Conservation (phyloP, 1,140 invertebrate species). For the Heliothis virescens region DNA sequence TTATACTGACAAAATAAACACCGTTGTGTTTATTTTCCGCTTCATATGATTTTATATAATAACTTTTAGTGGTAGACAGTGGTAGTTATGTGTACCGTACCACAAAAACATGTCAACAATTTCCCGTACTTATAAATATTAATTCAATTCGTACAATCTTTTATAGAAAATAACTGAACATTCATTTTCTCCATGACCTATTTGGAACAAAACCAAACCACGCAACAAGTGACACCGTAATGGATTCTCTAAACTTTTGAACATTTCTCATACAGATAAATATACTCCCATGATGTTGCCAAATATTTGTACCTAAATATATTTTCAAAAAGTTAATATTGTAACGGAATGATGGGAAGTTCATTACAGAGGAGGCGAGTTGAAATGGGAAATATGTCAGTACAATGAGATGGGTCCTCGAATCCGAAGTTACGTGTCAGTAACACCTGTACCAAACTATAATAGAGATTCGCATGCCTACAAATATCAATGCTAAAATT, state of each 20-base stretch:
- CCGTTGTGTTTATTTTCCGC: no score
- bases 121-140: slow-evolving; percentile 8
- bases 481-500: neutral
- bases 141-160: neutral
- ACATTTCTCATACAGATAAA: slow-evolving; percentile 7
- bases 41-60: no score
- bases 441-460: neutral
- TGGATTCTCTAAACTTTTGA: slow-evolving; percentile 26
- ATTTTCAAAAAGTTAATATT: neutral
- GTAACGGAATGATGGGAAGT: neutral
- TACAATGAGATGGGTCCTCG: slow-evolving; percentile 1
- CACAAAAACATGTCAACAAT: no score
- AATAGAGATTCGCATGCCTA: neutral
- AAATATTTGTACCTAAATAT: neutral
- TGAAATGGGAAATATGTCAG: neutral
- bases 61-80: no score
- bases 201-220: slow-evolving; percentile 35
- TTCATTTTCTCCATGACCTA: slow-evolving; percentile 26
- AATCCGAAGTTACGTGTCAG: neutral
- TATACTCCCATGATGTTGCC: neutral
- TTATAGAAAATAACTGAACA: slow-evolving; percentile 25
- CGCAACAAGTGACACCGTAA: slow-evolving; percentile 34
- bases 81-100: no score
- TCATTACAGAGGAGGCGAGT: neutral
- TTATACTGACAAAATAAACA: no score